Evolutionary conservation across 2,888 invertebrate genomes (phyloP), one percentile per base, ranked within the genome.

Genomic region (Eilema griseolum): DNA sequence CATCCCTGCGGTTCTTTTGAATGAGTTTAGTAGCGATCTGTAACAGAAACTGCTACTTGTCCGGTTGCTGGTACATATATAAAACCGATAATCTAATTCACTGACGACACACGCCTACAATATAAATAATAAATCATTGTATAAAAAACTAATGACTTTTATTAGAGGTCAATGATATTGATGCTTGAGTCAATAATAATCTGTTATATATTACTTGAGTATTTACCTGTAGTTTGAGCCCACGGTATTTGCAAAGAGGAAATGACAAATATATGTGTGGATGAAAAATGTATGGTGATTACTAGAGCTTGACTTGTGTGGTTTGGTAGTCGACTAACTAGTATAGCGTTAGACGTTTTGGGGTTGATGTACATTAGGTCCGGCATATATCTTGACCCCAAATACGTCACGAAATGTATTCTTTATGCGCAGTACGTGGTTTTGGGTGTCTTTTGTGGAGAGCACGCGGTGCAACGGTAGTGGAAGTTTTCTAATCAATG

Each of bases 131-230:
- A 52, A 52, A 52, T n/a, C 52, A 52, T 10, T n/a, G 52, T n/a
- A 52, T 52, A 52, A 52, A 52, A 52, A 52, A n/a, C 20, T 52
- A 52, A 52, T 8, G 52, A 52, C 52, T 52, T 52, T 52, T 52
- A n/a, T 52, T n/a, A n/a, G 52, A n/a, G 52, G 52, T 52, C 52
- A n/a, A 52, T 52, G 52, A 52, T 52, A 52, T n/a, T n/a, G n/a
- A 52, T 52, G 10, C 2, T 52, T 52, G 52, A 52, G n/a, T 52
- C 20, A n/a, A 52, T n/a, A 46, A 52, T n/a, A 52, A 52, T n/a
- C 20, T 8, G 1, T 20, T 8, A 52, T 41, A 37, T 52, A 52
- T 52, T 10, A n/a, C n/a, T n/a, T 52, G 10, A 8, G n/a, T n/a
- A 52, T 52, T 7, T 52, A n/a, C 52, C 5, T n/a, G n/a, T n/a